Evolutionary conservation across 2,113 vertebrate genomes (phyloP), one percentile per base, ranked within the genome.

Genomic region (Stomatorhinus ivindoensis): DNA sequence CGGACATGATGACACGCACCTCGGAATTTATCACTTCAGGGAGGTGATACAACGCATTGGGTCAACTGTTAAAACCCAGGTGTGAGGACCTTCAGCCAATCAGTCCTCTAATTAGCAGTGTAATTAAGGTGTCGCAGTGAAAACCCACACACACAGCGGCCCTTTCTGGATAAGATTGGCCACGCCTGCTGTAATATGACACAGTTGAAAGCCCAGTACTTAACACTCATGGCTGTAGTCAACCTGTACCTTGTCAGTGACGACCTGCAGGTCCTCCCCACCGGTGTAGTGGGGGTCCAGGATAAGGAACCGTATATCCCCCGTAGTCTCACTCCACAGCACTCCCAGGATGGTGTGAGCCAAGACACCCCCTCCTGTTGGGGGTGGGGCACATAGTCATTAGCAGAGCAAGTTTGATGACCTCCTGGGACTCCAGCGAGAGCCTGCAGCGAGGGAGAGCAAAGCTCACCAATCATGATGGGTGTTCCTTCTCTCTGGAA

Each of bases 321-420:
- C 98, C 4, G 97, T 97, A 69, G 92, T 94, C 91, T 99, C 98
- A 93, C 97, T 99, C 98, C 98, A 99, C 11, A 96, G 92, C 48
- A 99, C 97, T 82, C 98, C 98, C n/a, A 99, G 91, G 92, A 99
- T 98, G 0, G 98, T 99, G 93, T 99, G 98, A 88, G 98, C 98
- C 92, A 99, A 91, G 87, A 98, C 97, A 5, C 98, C 98, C 44
- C 98, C 98, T 90, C 98, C 98, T 99, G 89, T 31, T 76, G 2
- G 80, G 58, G 91, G 83, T 6, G 51, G 17, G 50, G 15, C 21
- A 21, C 53, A 86, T 31, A 48, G 44, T 58, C 44, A 24, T 8
- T 17, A 44, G 73, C 31, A 35, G 39, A 39, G 13, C 42, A 65
- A 39, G 11, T 15, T 65, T 1, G 69, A 39, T 76, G 31, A 2